Base-by-base conservation (phyloP, 37 sponge, comb jelly and placozoan genomes). In the Eunapius fragilis region DNA sequence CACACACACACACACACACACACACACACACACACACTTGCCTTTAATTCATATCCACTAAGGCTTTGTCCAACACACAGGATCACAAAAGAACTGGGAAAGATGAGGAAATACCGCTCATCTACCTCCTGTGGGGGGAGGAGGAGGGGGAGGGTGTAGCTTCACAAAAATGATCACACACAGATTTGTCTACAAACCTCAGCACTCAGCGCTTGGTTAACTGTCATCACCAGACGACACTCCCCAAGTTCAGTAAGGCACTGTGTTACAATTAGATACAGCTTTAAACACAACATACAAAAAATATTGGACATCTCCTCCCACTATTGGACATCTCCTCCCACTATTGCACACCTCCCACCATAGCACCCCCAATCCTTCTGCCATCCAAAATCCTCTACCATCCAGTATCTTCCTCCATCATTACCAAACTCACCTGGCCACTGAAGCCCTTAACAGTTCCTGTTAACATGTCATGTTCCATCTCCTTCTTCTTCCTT, bases 41-140 rank as follows among this genome's bases (percentile, higher is more conserved):
- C 96, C 83, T 90, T 91, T 68, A 97, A 49, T 31, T 90, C 88
- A 74, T 97, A 97, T 24, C 97, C 97, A 86, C 94, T 97, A 2
- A 97, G 80, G 67, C 90, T 92, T 37, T 73, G 83, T 14, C 95
- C 92, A 24, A 94, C 95, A 45, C 75, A 86, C 79, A 97, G 71
- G 32, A 97, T 87, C 33, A 94, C 82, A 31, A 97, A 81, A 6
- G 58, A 74, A 27, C 78, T 81, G 41, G 91, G 89, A 45, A 97
- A 97, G 35, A 97, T 84, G 25, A 97, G 86, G 68, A 78, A 87
- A 71, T 79, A 97, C 48, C 87, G 70, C 69, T 94, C 94, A 25
- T 87, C 88, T 25, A 94, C 83, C 72, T 88, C 91, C 94, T 93
- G 74, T n/a, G 48, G 71, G 25, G 7, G 5, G 41, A 6, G 41